Evolutionary conservation across 2,113 vertebrate genomes (phyloP).

Genomic region (Scytalopus superciliaris): DNA sequence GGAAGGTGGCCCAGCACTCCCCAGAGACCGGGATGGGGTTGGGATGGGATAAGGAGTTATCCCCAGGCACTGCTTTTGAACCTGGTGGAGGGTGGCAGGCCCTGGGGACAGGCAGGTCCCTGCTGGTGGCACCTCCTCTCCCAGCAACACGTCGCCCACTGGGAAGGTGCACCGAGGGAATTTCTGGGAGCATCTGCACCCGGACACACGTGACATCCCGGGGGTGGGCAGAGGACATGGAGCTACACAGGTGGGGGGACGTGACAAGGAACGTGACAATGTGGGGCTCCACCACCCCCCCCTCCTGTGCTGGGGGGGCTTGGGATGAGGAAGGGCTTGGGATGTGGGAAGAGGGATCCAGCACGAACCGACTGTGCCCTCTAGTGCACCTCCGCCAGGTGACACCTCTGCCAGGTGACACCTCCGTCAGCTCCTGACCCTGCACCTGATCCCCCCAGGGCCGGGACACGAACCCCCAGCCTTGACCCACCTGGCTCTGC

Average conservation of each 20-base stretch:
- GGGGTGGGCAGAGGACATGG: background rate
- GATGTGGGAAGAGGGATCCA: background rate
- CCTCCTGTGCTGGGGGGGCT: no score
- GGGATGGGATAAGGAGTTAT: background rate
- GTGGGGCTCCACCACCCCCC: fast-evolving
- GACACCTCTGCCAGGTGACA: background rate
- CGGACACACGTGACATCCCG: background rate
- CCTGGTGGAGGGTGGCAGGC: fast-evolving
- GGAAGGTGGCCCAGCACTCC: background rate
- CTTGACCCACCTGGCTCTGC: background rate
- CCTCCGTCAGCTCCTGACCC: background rate
- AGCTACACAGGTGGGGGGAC: fast-evolving
- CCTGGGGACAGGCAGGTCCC: background rate
- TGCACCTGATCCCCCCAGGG: no score
- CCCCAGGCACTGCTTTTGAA: background rate
- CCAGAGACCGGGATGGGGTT: no score
- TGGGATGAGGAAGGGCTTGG: fast-evolving
- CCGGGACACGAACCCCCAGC: background rate
- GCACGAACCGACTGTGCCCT: background rate
- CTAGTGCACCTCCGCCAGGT: background rate
- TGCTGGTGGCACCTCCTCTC: background rate
- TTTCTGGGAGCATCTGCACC: background rate
- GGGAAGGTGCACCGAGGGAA: background rate
- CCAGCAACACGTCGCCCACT: background rate
- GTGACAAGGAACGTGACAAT: fast-evolving